phyloP scores from a whole-genome alignment of 2,797 vertebrate genomes.

The Gallinago solitaria region DNA sequence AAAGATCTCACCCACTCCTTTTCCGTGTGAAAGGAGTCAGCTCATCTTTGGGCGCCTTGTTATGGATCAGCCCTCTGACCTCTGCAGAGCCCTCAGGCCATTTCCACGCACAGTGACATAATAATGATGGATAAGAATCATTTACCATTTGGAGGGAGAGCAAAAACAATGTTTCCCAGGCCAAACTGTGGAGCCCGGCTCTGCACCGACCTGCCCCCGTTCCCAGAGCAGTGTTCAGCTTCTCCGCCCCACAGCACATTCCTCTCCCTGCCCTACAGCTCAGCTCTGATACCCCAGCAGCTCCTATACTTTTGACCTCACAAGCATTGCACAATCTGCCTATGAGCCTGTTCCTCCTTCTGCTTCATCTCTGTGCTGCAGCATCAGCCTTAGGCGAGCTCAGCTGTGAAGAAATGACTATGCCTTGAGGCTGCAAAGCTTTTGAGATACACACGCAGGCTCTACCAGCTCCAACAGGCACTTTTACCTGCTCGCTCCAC shows the following conservation, averaged over 20 bases:
- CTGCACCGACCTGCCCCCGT: slow-evolving; percentile 12
- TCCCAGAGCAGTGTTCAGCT: slow-evolving; percentile 13
- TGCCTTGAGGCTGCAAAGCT: neutral
- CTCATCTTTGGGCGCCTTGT: neutral
- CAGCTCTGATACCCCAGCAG: neutral
- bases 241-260: slow-evolving; percentile 28
- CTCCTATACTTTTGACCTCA: slow-evolving; percentile 48
- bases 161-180: neutral
- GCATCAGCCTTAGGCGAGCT: neutral
- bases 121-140: slow-evolving; percentile 60
- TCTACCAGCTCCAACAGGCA: neutral
- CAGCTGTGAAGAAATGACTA: neutral
- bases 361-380: neutral
- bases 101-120: slow-evolving; percentile 6
- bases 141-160: slow-evolving; percentile 4
- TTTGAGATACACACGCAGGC: neutral
- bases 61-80: neutral
- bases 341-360: neutral
- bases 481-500: neutral
- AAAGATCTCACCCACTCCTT: neutral
- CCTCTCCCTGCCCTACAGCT: slow-evolving; percentile 24
- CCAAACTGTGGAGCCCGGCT: neutral
- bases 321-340: slow-evolving; percentile 2
- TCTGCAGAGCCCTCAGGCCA: slow-evolving; percentile 5
- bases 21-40: neutral